Evolutionary conservation across 1,140 invertebrate species (phyloP).

Genomic region (Hetaerina americana): DNA sequence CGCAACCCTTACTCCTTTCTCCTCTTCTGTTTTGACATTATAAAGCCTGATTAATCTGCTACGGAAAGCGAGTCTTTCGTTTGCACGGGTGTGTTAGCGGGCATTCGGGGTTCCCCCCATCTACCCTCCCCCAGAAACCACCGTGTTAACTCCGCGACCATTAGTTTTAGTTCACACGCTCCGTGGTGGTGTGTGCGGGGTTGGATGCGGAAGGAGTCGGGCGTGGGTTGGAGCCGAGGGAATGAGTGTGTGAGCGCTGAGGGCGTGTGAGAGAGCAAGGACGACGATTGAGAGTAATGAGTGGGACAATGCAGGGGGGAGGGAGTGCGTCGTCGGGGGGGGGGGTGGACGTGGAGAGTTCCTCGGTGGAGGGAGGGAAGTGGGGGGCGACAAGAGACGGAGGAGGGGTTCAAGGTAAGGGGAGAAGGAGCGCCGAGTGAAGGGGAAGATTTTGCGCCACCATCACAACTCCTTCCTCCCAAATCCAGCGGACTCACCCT

Average conservation of each 20-base stretch:
- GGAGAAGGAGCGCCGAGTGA: no score
- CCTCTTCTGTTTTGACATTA: no score
- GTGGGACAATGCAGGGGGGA: not conserved
- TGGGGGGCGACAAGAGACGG: not conserved
- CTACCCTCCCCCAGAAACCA: not conserved
- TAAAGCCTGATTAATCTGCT: not conserved
- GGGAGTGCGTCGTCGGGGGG: not conserved
- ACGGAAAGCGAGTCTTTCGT: not conserved
- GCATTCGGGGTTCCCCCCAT: not conserved
- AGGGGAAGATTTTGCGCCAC: no score
- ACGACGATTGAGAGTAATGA: not conserved
- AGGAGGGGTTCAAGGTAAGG: no score
- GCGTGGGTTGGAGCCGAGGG: no score
- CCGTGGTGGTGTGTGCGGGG: not conserved
- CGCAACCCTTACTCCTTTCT: no score
- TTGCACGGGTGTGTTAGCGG: no score
- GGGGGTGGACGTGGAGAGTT: no score
- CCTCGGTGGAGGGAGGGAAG: not conserved
- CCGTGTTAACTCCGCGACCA: not conserved
- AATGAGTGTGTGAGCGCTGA: not conserved
- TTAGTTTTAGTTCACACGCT: not conserved
- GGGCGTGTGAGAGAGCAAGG: not conserved
- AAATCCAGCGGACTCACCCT: not conserved
- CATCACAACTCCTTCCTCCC: not conserved
- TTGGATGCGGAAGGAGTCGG: no score